Evolutionary conservation across 1,140 invertebrate species (phyloP).

Genomic region (Drosophila seguyi): DNA sequence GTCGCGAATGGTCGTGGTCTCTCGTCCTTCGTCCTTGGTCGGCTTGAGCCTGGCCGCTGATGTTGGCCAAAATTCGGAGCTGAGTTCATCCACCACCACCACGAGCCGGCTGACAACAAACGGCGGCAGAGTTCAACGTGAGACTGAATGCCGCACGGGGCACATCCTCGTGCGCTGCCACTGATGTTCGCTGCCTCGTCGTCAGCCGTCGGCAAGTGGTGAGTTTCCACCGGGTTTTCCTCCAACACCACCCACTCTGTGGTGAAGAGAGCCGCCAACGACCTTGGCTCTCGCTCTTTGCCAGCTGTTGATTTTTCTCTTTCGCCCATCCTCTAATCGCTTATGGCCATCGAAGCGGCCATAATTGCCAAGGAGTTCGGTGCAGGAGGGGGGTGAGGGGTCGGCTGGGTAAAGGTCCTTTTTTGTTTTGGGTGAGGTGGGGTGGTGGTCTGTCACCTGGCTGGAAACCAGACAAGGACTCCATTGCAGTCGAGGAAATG

Average conservation of each 20-base stretch:
- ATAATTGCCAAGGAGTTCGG: constrained; percentile 18
- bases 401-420: background rate
- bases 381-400: background rate
- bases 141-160: constrained; percentile 63
- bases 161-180: constrained; percentile 14
- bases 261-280: constrained; percentile 51
- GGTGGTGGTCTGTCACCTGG: constrained; percentile 7
- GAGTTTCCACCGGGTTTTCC: constrained; percentile 40
- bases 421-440: too few species aligned
- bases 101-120: constrained; percentile 55
- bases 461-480: background rate
- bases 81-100: constrained; percentile 5
- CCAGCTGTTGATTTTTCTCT: constrained; percentile 73
- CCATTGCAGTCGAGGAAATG: constrained; percentile 8
- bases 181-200: background rate
- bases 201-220: constrained; percentile 30
- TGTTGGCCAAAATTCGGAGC: constrained; percentile 12
- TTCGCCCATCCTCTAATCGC: constrained; percentile 10
- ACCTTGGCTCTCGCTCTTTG: constrained; percentile 71
- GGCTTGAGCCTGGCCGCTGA: constrained; percentile 6
- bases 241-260: constrained; percentile 5
- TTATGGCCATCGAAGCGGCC: constrained; percentile 27
- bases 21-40: constrained; percentile 21
- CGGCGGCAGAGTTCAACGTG: constrained; percentile 74
- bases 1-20: constrained; percentile 16